Evolutionary conservation across 1,140 invertebrate genomes (phyloP), one percentile per base, ranked within the genome.

Genomic region (Drosophila funebris): DNA sequence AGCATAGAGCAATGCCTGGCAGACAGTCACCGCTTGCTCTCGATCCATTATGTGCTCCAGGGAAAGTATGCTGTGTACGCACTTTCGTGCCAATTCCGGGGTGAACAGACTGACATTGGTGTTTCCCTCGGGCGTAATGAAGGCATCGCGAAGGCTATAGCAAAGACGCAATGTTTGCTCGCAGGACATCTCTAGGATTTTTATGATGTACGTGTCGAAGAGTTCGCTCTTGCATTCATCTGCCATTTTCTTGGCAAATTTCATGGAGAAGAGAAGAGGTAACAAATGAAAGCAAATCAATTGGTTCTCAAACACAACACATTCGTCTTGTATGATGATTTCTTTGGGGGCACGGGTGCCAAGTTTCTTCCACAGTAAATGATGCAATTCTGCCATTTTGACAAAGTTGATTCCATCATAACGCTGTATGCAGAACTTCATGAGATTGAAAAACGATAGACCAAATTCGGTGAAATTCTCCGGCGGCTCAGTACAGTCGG

Each of bases 11-110:
- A 96, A 88, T 0, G 93, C 93, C 92, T 96, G 95, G 70, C 96
- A 96, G 16, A 94, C 92, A n/a, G 95, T 93, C 8, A 96, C 94
- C 0, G 95, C 95, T 73, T 94, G 93, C 44, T 95, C 94, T 80
- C 95, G 92, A 48, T 93, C 92, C 24, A 94, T 87, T 58, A 93
- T 92, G 62, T 93, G 92, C 60, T 93, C 93, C 48, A 94, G 68
- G 44, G 92, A 92, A 11, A 93, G 91, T 14, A 94, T 79, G 53
- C 93, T 92, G 84, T 95, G 94, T 6, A 95, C 93, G 62, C 94
- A 94, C 78, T 95, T 94, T 9, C 95, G 91, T 11, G 94, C 93
- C 3, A 94, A 91, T 53, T 94, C 92, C 3, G 94, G 84, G 0
- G 93, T 91, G n/a, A 92, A 78, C 54, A 93, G 78, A n/a, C 92